Percentiles rank a stretch among this genome's conserved stretches.
phyloP scores from a whole-genome alignment of 1,140 invertebrate genomes.

The Zeugodacus cucurbitae region DNA sequence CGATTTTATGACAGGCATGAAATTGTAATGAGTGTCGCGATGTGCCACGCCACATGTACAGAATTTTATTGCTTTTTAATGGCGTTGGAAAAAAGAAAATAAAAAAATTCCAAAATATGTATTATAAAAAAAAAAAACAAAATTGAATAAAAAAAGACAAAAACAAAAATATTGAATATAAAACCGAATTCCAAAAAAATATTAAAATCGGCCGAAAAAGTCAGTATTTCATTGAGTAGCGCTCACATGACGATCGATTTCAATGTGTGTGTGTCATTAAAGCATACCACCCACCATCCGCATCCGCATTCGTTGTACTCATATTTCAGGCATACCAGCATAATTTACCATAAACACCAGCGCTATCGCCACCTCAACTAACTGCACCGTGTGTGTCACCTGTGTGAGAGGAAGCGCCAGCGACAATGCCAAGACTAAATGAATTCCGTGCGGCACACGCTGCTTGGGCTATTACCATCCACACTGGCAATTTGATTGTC shows the following conservation, averaged over 20 bases:
- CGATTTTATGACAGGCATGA: background rate
- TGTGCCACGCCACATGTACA: background rate
- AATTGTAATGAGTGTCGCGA: background rate
- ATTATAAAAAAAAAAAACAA: background rate
- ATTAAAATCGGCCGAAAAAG: background rate
- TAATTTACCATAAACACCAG: background rate
- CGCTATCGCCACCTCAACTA: no score
- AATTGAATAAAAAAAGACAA: background rate
- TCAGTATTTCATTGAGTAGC: background rate
- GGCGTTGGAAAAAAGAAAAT: background rate
- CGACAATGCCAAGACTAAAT: background rate
- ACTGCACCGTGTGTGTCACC: background rate
- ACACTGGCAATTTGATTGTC: background rate
- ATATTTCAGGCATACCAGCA: background rate
- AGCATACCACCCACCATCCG: background rate
- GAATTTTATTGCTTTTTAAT: background rate
- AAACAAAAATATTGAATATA: background rate
- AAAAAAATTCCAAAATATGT: background rate
- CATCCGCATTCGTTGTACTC: conserved; percentile 21
- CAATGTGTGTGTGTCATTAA: background rate
- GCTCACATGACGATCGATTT: background rate
- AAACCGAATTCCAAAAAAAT: background rate
- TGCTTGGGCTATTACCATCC: background rate
- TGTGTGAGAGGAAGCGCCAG: background rate
- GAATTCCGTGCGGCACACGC: background rate